These are phyloP conservation scores for Scrobipalpa costella DNA, from an alignment of 2,888 invertebrate genomes.

Conservation along the genomic window DNA sequence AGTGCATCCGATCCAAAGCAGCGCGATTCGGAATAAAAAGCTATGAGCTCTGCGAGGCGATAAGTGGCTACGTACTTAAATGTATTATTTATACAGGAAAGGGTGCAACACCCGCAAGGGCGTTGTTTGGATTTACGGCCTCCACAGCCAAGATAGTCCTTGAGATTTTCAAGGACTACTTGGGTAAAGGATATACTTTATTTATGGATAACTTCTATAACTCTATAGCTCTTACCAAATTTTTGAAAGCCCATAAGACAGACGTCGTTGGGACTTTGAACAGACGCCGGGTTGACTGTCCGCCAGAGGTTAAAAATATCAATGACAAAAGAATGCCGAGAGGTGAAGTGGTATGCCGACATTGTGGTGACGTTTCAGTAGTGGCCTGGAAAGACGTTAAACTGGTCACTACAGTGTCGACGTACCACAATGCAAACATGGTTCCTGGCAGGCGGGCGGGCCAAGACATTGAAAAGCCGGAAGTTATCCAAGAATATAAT, in stretches of 20 bases:
- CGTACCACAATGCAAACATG: conserved; percentile 26
- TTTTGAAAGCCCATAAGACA: conserved; percentile 30
- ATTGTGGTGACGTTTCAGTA: conserved; percentile 26
- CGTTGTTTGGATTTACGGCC: conserved; percentile 12
- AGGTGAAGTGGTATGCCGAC: conserved; percentile 20
- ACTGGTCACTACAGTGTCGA: conserved; percentile 28
- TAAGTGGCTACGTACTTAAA: conserved; percentile 33
- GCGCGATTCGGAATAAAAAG: conserved; percentile 35
- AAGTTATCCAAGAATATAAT: conserved; percentile 8
- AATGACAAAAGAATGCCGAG: conserved; percentile 20
- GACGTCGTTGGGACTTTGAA: conserved; percentile 34
- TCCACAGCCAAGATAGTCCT: conserved; percentile 28
- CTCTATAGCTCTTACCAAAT: conserved; percentile 24
- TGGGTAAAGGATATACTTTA: conserved; percentile 32
- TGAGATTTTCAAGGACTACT: conserved; percentile 26
- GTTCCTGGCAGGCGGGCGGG: conserved; percentile 17
- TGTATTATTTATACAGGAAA: conserved; percentile 34
- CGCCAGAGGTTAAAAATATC: conserved; percentile 24
- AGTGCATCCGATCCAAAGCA: too few species aligned
- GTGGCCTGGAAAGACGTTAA: conserved; percentile 28
- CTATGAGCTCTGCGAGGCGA: conserved; percentile 31
- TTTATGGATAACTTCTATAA: conserved; percentile 37
- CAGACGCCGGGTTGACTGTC: conserved; percentile 23
- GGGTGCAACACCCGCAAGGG: not conserved
- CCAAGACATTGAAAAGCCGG: conserved; percentile 11